Conservation (phyloP, 35 echinoderm and acorn worm species). For the Anneissia japonica region DNA sequence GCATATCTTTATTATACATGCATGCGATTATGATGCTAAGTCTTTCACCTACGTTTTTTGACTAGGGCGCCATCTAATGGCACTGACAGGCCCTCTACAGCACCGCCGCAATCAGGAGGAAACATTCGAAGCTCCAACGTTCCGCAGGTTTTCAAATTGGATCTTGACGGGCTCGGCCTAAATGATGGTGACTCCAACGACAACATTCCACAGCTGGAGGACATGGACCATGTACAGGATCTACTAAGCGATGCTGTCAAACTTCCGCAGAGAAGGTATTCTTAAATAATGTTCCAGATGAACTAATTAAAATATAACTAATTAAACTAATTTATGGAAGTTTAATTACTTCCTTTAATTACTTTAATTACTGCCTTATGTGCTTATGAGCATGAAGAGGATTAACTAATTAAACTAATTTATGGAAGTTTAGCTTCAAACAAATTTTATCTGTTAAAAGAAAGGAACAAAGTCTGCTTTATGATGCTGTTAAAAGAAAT, state of each 20-base stretch:
- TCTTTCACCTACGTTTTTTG: background rate
- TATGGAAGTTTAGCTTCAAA: too few species aligned
- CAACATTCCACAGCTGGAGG: conserved; percentile 41
- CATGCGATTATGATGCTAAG: background rate
- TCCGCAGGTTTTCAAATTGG: conserved; percentile 69
- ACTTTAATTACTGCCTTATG: too few species aligned
- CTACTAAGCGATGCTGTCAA: conserved; percentile 45
- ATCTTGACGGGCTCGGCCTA: conserved; percentile 68
- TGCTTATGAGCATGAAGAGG: too few species aligned
- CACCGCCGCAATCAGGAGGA: conserved; percentile 9
- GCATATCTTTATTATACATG: too few species aligned
- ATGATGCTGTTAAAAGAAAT: too few species aligned
- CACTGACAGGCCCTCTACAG: conserved; percentile 43
- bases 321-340: background rate
- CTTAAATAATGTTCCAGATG: too few species aligned
- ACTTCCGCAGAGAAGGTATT: conserved; percentile 69
- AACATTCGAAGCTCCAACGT: background rate
- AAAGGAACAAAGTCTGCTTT: too few species aligned
- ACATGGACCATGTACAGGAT: conserved; percentile 59
- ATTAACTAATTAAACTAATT: too few species aligned
- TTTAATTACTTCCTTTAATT: too few species aligned
- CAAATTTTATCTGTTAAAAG: too few species aligned
- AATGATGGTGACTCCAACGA: conserved; percentile 23
- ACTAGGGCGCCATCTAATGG: conserved; percentile 34
- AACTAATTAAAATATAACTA: background rate